phyloP scores from a whole-genome alignment of 2,888 invertebrate genomes.

The Oligia strigilis region DNA sequence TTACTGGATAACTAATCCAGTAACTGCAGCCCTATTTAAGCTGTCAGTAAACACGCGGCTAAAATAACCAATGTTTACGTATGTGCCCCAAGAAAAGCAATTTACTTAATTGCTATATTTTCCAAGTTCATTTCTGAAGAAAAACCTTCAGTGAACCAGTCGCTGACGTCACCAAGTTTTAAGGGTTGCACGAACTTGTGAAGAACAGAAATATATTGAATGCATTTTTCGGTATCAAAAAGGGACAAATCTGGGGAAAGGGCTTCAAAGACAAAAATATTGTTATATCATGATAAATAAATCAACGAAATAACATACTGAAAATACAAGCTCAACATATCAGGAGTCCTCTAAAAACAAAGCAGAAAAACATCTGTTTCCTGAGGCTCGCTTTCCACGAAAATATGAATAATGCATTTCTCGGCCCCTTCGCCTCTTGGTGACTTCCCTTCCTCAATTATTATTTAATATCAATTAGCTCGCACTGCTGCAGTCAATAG shows the following conservation, averaged over 20 bases:
- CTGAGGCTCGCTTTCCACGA: constrained; percentile 63
- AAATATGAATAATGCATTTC: constrained; percentile 72
- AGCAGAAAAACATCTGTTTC: constrained; percentile 70
- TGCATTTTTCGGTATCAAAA: background rate
- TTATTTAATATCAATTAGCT: constrained; percentile 84
- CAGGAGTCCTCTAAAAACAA: constrained; percentile 42
- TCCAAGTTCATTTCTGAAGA: constrained; percentile 24
- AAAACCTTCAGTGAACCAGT: constrained; percentile 29
- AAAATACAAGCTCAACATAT: constrained; percentile 27
- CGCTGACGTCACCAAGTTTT: constrained; percentile 48
- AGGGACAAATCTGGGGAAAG: background rate
- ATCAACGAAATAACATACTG: constrained; percentile 1
- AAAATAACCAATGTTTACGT: constrained; percentile 36
- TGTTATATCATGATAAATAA: constrained; percentile 4
- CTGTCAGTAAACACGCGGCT: constrained; percentile 31
- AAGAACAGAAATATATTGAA: background rate
- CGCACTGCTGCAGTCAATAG: constrained; percentile 62
- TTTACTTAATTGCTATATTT: constrained; percentile 58
- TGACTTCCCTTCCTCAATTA: constrained; percentile 72
- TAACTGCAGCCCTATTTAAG: constrained; percentile 30
- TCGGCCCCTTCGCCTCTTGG: constrained; percentile 55
- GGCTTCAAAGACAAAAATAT: background rate
- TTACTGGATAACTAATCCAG: too few species aligned
- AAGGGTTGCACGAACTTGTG: constrained; percentile 34
- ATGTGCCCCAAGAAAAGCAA: constrained; percentile 41